Conservation (phyloP, 2,113 vertebrate species). For the Gadus chalcogrammus region DNA sequence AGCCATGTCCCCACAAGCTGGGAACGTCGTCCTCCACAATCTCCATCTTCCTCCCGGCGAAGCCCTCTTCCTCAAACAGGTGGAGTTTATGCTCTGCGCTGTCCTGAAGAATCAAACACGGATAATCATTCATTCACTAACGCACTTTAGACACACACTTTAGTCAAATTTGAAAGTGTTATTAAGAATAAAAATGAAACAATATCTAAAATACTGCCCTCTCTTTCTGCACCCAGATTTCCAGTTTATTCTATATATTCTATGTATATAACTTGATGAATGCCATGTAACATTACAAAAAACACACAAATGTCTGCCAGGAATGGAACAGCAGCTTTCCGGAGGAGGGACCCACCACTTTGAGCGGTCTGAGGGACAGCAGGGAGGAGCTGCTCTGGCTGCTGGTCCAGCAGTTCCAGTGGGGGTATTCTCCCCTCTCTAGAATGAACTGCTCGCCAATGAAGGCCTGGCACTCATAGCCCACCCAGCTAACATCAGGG, state of each 20-base stretch:
- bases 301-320: no score
- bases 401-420: constrained; percentile 92
- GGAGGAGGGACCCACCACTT: constrained; percentile 74
- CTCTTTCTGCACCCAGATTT: no score
- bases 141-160: no score
- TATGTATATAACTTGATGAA: neutral
- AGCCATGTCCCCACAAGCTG: constrained; percentile 89
- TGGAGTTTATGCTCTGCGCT: constrained; percentile 86
- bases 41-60: constrained; percentile 88
- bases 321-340: no score
- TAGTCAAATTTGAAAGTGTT: no score
- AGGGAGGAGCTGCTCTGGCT: constrained; percentile 84
- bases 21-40: constrained; percentile 88
- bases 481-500: constrained; percentile 78
- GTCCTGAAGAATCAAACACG: constrained; percentile 66
- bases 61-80: constrained; percentile 84
- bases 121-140: no score
- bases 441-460: constrained; percentile 86
- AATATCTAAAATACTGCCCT: no score
- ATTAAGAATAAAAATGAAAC: no score
- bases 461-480: constrained; percentile 79
- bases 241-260: no score
- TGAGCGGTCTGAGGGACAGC: constrained; percentile 82
- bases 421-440: constrained; percentile 89
- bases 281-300: no score